Evolutionary conservation across 2,113 vertebrate species (phyloP), one percentile per base, ranked within the genome.

Genomic region (Etheostoma spectabile): DNA sequence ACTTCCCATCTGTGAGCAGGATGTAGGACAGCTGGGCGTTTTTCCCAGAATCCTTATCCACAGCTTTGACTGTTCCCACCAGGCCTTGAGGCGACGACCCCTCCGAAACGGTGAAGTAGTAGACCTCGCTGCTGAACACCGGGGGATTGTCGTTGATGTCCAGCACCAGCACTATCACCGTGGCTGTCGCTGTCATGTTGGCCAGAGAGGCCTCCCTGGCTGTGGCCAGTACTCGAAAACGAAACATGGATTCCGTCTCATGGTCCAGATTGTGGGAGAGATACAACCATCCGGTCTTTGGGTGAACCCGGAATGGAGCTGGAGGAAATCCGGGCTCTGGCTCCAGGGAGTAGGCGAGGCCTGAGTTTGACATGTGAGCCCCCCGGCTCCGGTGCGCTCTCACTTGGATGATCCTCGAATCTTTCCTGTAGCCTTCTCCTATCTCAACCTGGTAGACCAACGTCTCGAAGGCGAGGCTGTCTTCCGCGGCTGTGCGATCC

Each of bases 81-180:
- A 96, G 94, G 68, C 96, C 97, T 46, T 89, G 94, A 11, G 96
- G 97, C 10, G 93, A 3, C 0, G 93, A 85, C 46, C 94, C 95
- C 91, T 99, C 98, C 19, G 95, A 91, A 3, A 97, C 76, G n/a
- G 95, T 95, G 86, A 97, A 95, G 92, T 97, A 98, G 93, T 96
- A 95, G 21, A 38, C 84, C 8, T 94, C 89, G 1, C 2, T 93
- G 81, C 80, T 74, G 90, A 99, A 98, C 61, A 90, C 45, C 0
- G 98, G 97, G 46, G 93, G 77, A 53, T 98, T 96, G 87, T 99
- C 98, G 45, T 99, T 99, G 92, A 97, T 94, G 88, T 99, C 98
- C 89, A 96, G 85, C 45, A 99, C 94, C 24, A 92, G 95, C 64
- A 98, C 93, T 8, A 90, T 93, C 13, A 99, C 89, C 0, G 92